Conservation (phyloP, 2,797 vertebrate genomes). For the Hephaestus fuliginosus region DNA sequence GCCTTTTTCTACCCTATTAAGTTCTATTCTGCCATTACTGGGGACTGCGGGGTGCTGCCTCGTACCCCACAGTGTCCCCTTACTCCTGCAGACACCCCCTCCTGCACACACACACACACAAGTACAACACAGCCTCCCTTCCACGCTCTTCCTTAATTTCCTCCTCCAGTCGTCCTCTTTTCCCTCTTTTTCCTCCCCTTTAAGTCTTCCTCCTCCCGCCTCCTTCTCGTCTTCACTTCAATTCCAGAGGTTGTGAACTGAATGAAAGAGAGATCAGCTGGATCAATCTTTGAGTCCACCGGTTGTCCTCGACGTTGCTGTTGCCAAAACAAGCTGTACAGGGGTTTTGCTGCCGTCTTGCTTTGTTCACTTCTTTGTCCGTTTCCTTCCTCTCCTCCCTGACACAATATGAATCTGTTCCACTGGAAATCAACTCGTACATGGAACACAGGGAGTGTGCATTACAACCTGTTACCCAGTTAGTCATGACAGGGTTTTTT, state of each 20-base stretch:
- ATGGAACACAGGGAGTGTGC: constrained; percentile 1
- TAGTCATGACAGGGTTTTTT: background rate
- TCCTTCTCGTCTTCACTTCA: constrained; percentile 43
- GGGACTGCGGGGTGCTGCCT: constrained; percentile 83
- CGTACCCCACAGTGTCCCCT: constrained; percentile 70
- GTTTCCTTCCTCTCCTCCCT: background rate
- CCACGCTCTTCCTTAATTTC: constrained; percentile 40
- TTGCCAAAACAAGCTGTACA: constrained; percentile 44
- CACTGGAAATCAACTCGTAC: constrained; percentile 10
- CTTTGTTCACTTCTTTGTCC: constrained; percentile 11
- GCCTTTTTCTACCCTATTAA: constrained; percentile 90
- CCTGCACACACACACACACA: constrained; percentile 32
- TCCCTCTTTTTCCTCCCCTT: constrained; percentile 8
- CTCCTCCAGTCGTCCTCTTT: constrained; percentile 31
- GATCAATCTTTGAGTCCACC: constrained; percentile 48
- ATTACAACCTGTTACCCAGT: background rate
- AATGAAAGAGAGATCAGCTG: constrained; percentile 63
- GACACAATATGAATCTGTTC: constrained; percentile 5
- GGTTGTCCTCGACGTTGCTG: constrained; percentile 39
- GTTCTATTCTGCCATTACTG: constrained; percentile 87
- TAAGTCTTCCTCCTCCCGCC: constrained; percentile 11
- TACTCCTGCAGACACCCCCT: constrained; percentile 39
- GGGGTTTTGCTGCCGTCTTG: background rate
- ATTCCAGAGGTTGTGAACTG: constrained; percentile 71
- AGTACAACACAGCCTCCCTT: constrained; percentile 23